These are phyloP conservation scores for Tetraneura akinire DNA, from an alignment of 1,140 invertebrate species.

Conservation along the genomic window DNA sequence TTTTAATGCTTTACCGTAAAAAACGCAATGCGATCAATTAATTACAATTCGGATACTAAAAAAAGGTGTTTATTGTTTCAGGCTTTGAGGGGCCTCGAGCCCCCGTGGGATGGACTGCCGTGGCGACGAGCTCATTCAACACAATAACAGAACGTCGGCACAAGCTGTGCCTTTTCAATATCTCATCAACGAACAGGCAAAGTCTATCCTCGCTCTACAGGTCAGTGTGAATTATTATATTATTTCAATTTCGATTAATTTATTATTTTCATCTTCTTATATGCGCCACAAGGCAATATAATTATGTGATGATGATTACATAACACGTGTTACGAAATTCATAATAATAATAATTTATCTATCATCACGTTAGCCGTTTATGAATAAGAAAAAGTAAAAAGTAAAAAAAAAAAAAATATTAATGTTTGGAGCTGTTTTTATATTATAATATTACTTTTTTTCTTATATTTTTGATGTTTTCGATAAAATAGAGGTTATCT, in stretches of 20 bases:
- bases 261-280: too few species aligned
- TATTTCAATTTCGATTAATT: background rate
- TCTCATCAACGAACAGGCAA: slow-evolving; percentile 78
- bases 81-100: slow-evolving; percentile 59
- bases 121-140: slow-evolving; percentile 61
- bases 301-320: too few species aligned
- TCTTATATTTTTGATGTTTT: too few species aligned
- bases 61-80: background rate
- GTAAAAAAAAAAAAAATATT: background rate
- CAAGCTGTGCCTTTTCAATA: slow-evolving; percentile 70
- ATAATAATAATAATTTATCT: too few species aligned
- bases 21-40: too few species aligned
- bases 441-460: background rate
- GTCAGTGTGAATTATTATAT: slow-evolving; percentile 54
- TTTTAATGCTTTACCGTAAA: too few species aligned
- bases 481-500: too few species aligned
- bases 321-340: slow-evolving; percentile 29
- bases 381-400: too few species aligned
- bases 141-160: slow-evolving; percentile 60
- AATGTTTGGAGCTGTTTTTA: background rate
- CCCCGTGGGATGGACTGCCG: slow-evolving; percentile 73
- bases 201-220: slow-evolving; percentile 74
- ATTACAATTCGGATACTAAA: background rate
- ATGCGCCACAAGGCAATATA: background rate
- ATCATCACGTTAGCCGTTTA: too few species aligned